Percentiles rank a stretch among this genome's conserved stretches.
These are phyloP conservation scores for Drosophila littoralis DNA, from an alignment of 1,140 invertebrate genomes.

Conservation along the genomic window DNA sequence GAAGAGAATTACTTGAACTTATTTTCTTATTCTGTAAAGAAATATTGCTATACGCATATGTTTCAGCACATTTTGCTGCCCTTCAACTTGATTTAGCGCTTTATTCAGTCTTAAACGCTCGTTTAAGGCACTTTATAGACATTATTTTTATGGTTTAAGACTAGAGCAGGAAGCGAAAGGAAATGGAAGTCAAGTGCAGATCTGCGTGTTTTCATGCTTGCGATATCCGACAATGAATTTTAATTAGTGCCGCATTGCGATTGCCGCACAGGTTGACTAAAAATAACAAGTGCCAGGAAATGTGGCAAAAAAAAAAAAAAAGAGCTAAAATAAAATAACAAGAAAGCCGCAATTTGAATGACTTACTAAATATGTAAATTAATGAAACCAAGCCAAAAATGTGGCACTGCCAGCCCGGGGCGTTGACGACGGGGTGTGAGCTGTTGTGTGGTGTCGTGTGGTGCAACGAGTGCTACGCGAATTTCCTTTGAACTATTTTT, in stretches of 20 bases:
- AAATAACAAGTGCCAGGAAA: constrained; percentile 56
- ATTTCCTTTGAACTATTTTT: constrained; percentile 75
- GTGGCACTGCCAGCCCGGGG: constrained; percentile 24
- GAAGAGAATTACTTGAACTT: too few species aligned
- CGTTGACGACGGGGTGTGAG: neutral
- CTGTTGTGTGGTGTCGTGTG: neutral
- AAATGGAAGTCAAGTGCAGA: constrained; percentile 68
- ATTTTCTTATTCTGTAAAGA: too few species aligned
- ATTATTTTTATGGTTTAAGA: constrained; percentile 37
- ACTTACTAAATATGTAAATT: constrained; percentile 76
- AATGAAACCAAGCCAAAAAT: constrained; percentile 62
- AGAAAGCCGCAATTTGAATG: constrained; percentile 53
- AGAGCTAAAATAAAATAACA: neutral
- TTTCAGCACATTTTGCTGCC: neutral
- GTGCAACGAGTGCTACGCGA: neutral
- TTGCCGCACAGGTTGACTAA: constrained; percentile 44
- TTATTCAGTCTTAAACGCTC: neutral
- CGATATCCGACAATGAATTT: constrained; percentile 66
- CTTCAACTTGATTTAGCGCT: neutral
- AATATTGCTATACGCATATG: too few species aligned
- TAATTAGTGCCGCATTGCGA: constrained; percentile 56
- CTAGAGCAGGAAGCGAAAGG: neutral
- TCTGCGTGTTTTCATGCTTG: constrained; percentile 34
- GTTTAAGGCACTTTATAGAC: neutral
- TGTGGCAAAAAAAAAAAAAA: neutral